A percentile compares a stretch with the other conserved stretches of the same genome.
Conservation (phyloP, 2,888 invertebrate genomes). For the Cyrtodaria siliqua region DNA sequence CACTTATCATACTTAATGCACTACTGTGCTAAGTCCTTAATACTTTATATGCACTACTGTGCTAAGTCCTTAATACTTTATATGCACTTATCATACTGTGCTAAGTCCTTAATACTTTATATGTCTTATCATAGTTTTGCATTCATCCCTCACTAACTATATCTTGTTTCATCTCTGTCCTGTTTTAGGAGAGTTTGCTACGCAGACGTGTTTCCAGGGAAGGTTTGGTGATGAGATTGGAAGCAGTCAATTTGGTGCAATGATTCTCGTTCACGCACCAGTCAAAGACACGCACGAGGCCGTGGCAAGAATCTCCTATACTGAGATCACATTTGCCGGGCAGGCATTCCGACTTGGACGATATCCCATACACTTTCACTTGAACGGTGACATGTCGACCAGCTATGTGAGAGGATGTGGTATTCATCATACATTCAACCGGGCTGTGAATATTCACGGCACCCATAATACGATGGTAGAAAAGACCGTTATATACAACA, state of each 20-base stretch:
- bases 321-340: conserved; percentile 80
- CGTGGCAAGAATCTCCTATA: conserved; percentile 69
- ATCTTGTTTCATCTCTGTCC: no score
- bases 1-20: no score
- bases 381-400: conserved; percentile 79
- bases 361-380: conserved; percentile 84
- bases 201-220: conserved; percentile 84
- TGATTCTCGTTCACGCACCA: conserved; percentile 77
- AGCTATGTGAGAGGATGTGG: conserved; percentile 80
- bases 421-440: conserved; percentile 81
- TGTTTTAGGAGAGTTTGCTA: conserved; percentile 81
- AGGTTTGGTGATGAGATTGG: conserved; percentile 84
- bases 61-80: background rate
- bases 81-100: background rate
- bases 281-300: conserved; percentile 59
- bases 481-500: conserved; percentile 80
- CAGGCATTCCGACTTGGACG: conserved; percentile 84
- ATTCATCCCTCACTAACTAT: no score
- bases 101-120: background rate
- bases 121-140: no score
- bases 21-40: no score
- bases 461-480: conserved; percentile 77
- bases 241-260: conserved; percentile 81
- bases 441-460: conserved; percentile 84
- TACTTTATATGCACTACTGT: no score